Conservation (phyloP, 2,113 vertebrate species). For the Symphodus melops region DNA sequence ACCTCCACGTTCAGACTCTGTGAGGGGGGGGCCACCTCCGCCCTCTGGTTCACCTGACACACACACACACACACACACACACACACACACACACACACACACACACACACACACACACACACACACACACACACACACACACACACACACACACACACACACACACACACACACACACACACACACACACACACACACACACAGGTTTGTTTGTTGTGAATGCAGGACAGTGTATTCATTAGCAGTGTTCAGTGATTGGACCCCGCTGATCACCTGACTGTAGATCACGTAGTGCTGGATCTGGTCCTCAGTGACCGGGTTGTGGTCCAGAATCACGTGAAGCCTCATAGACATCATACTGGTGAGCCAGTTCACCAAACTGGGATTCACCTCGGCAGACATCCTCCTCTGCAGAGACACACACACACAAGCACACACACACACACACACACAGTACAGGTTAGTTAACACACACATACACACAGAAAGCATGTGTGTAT, state of each 20-base stretch:
- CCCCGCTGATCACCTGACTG: conserved; percentile 49
- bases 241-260: too few species aligned
- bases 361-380: conserved; percentile 90
- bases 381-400: conserved; percentile 89
- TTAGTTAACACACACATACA: too few species aligned
- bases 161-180: too few species aligned
- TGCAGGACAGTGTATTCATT: too few species aligned
- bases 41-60: conserved; percentile 55
- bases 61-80: too few species aligned
- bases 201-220: too few species aligned
- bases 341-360: conserved; percentile 90
- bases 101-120: too few species aligned
- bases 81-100: too few species aligned
- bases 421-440: conserved; percentile 5
- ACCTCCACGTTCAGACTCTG: conserved; percentile 61
- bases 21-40: conserved; percentile 37
- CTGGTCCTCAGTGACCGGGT: conserved; percentile 87
- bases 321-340: conserved; percentile 88
- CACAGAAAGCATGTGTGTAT: too few species aligned
- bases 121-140: too few species aligned
- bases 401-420: conserved; percentile 83
- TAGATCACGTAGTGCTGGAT: conserved; percentile 84
- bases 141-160: too few species aligned
- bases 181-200: too few species aligned
- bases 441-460: conserved; percentile 4